phyloP scores from a whole-genome alignment of 2,113 vertebrate genomes.

The Cynopterus brachyotis region DNA sequence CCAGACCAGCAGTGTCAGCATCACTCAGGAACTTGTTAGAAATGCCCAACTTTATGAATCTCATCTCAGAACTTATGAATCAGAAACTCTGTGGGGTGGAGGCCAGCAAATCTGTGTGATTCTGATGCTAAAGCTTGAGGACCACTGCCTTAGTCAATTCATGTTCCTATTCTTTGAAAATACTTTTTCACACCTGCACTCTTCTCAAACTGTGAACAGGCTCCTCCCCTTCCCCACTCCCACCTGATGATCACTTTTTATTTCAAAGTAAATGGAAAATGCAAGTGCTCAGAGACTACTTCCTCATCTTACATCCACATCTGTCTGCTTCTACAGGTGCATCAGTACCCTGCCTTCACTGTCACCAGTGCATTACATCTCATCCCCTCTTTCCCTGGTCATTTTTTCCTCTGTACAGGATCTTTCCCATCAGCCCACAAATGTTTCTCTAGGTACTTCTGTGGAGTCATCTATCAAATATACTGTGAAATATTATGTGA shows the following conservation, averaged over 20 bases:
- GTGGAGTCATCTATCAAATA: background rate
- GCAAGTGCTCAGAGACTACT: slow-evolving; percentile 13
- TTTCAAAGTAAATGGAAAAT: slow-evolving; percentile 51
- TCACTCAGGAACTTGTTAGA: background rate
- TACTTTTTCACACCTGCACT: slow-evolving; percentile 27
- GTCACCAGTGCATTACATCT: background rate
- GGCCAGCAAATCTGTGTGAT: background rate
- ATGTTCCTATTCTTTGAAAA: slow-evolving; percentile 35
- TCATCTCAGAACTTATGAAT: background rate
- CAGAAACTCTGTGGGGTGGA: background rate
- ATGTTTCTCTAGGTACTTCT: background rate
- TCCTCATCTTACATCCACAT: slow-evolving; percentile 21
- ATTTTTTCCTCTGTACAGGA: background rate
- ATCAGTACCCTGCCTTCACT: background rate
- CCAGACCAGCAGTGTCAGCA: background rate
- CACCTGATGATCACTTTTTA: slow-evolving; percentile 1
- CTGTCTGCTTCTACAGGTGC: background rate
- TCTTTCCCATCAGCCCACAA: background rate
- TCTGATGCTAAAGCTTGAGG: background rate
- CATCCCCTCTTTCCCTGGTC: background rate
- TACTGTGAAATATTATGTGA: background rate
- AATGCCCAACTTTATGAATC: background rate
- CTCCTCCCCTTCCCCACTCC: background rate
- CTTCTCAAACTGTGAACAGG: background rate
- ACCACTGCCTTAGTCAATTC: background rate